These are phyloP conservation scores for Etia nguti DNA, from an alignment of 2,113 vertebrate genomes.

Conservation along the genomic window DNA sequence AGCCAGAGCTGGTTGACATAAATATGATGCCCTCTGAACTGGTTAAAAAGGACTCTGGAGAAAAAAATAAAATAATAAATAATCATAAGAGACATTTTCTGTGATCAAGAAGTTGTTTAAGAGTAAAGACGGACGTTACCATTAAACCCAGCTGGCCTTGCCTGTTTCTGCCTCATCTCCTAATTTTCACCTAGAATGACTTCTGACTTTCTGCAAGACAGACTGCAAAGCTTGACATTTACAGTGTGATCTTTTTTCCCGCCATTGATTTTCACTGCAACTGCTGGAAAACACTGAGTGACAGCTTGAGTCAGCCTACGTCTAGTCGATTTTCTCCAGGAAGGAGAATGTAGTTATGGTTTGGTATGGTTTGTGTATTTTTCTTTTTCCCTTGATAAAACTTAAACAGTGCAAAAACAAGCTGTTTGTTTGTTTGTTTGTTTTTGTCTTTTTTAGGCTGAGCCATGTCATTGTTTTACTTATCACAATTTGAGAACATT, in stretches of 20 bases:
- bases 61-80: background rate
- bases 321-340: background rate
- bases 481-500: background rate
- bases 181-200: background rate
- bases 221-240: slow-evolving; percentile 7
- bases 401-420: background rate
- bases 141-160: background rate
- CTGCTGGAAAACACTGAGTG: background rate
- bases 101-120: background rate
- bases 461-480: background rate
- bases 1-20: background rate
- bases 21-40: background rate
- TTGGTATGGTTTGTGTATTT: background rate
- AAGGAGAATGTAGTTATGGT: background rate
- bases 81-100: background rate
- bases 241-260: background rate
- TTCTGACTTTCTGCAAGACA: background rate
- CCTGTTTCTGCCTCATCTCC: background rate
- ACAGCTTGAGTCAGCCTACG: background rate
- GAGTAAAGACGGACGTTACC: background rate
- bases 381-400: background rate
- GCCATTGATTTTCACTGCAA: background rate
- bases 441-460: background rate
- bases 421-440: background rate
- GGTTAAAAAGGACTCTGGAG: background rate